These are phyloP conservation scores for Astur gentilis DNA, from an alignment of 2,113 vertebrate species.

Conservation along the genomic window DNA sequence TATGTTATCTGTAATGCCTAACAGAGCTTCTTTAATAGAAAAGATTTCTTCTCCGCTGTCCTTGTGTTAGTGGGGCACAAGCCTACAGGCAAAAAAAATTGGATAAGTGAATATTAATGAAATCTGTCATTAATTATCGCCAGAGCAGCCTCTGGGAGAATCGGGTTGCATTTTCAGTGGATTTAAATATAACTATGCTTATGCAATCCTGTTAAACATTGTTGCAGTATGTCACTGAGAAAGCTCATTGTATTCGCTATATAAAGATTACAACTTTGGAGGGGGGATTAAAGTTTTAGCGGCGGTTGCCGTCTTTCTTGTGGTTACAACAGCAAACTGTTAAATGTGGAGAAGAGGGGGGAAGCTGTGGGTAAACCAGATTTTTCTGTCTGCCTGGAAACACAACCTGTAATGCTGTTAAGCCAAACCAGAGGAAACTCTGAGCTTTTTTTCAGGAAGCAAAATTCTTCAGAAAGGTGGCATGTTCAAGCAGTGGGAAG, in stretches of 20 bases:
- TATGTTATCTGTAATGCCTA: background rate
- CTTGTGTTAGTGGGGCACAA: background rate
- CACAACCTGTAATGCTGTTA: background rate
- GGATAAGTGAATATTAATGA: background rate
- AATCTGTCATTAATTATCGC: background rate
- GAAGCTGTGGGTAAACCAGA: conserved; percentile 5
- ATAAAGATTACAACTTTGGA: background rate
- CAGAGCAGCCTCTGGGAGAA: background rate
- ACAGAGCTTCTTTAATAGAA: background rate
- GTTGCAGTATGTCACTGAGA: conserved; percentile 1
- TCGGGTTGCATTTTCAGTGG: background rate
- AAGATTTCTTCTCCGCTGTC: background rate
- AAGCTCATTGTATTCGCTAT: background rate
- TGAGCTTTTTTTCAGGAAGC: background rate
- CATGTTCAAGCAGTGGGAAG: background rate
- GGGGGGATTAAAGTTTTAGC: background rate
- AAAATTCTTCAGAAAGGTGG: background rate
- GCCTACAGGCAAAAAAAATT: background rate
- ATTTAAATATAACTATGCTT: conserved; percentile 20
- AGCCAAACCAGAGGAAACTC: background rate
- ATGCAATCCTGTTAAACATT: conserved; percentile 2
- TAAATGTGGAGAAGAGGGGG: background rate
- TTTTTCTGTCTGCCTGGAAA: background rate
- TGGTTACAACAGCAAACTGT: background rate
- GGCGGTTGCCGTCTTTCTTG: background rate